Evolutionary conservation across 1,140 invertebrate genomes (phyloP), one percentile per base, ranked within the genome.

Genomic region (Trichogramma pretiosum): DNA sequence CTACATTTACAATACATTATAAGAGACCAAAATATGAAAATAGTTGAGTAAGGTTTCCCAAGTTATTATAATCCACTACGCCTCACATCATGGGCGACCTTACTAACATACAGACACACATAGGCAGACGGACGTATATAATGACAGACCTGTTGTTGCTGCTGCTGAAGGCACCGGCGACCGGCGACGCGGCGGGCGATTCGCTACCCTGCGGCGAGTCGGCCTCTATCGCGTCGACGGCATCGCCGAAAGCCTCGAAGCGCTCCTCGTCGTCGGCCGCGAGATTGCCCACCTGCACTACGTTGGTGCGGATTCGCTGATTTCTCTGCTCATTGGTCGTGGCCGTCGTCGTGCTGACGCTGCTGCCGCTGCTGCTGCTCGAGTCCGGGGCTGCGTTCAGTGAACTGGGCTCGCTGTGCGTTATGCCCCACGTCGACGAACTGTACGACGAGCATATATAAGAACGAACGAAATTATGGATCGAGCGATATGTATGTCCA

Each of bases 221-320:
- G n/a, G 64, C 63, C 30, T 52, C 47, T 17, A 53, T 58, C 37
- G 61, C 61, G 33, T 58, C 63, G 23, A 61, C 56, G 13, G 57
- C 67, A 28, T n/a, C n/a, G 0, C 69, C 69, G 35, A 70, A 70
- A 0, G 56, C 69, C 33, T 72, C 69, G 65, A 63, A 72, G 24
- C 58, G 62, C 41, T 68, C 67, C 26, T 70, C 68, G 36, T 62
- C 62, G 35, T 58, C 56, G 40, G 46, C 16, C 3, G 34, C 35
- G 52, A 54, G 47, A 37, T 57, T 49, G 38, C 40, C 30, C 57
- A 37, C 64, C 64, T 54, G 58, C 41, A 23, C 22, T 10, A n/a
- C n/a, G 37, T 26, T 37, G 21, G 22, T 26, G 13, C 17, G 14
- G 5, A 9, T 35, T 9, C 14, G 8, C 26, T 7, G 11, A 23